Base-by-base conservation (phyloP, 2,888 invertebrate genomes). In the Phymatocera aterrima region DNA sequence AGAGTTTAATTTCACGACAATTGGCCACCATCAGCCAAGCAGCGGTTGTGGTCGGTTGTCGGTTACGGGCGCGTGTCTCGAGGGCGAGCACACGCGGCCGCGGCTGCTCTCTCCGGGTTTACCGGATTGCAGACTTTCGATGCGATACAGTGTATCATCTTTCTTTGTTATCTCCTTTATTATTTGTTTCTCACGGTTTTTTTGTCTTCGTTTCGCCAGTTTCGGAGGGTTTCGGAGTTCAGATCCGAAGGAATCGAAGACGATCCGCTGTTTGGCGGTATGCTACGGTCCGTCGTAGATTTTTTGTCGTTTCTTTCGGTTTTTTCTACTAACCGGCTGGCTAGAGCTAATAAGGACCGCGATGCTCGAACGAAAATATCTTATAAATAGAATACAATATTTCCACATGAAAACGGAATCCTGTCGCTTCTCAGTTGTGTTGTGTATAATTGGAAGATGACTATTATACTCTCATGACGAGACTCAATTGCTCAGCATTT, bases 1-100 rank as follows among this genome's bases (percentile, higher is more conserved):
- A 51, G 72, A 21, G 72, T 48, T 72, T 72, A 54, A 72, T 72
- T 51, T 72, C 72, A 46, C 48, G 72, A 51, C 72, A 72, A 72
- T 54, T 54, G 72, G 51, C 54, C 31, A 72, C 72, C 72, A 72
- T 72, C 72, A 54, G 72, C 31, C 31, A 54, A 51, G 34, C 72
- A 15, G 68, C 72, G 43, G 68, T 68, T 43, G 43, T 3, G 68
- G 43, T 68, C 43, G 46, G 65, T 43, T 43, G 43, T 40, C 43
- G 65, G 65, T 46, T 46, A 68, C 37, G 37, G 15, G 34, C 61
- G 61, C 61, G 61, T 64, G 61, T 64, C 61, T 64, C 37, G 34
- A 64, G 61, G 31, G 61, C 61, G 18, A 64, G 37, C 37, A 64
- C 21, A 57, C 24, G 21, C 57, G 12, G 28, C n/a, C n/a, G n/a